These are phyloP conservation scores for Pogonocherus hispidulus DNA, from an alignment of 2,888 invertebrate genomes.

Conservation along the genomic window DNA sequence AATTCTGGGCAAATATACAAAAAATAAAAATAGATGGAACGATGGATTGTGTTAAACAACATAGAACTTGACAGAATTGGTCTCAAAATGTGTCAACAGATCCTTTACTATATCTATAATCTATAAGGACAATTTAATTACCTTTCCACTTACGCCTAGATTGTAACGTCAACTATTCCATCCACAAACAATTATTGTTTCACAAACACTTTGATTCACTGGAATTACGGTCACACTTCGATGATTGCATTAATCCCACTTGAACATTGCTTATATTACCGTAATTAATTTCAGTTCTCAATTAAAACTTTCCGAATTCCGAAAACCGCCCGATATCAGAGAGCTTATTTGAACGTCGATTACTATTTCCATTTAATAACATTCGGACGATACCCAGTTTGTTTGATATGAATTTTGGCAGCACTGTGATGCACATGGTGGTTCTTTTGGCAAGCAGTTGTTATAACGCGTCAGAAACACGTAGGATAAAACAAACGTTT, in stretches of 20 bases:
- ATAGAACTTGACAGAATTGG: no score
- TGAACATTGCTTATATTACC: neutral
- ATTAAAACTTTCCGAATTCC: constrained; percentile 15
- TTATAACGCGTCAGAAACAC: constrained; percentile 38
- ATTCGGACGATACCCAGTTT: constrained; percentile 26
- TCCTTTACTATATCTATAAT: no score
- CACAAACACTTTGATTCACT: constrained; percentile 16
- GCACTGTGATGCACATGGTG: constrained; percentile 38
- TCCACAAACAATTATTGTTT: constrained; percentile 11
- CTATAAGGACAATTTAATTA: no score
- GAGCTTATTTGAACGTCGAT: constrained; percentile 11
- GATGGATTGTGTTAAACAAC: no score
- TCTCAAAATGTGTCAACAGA: no score
- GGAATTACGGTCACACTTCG: neutral
- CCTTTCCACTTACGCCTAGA: neutral
- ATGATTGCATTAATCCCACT: constrained; percentile 11
- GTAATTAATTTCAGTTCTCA: constrained; percentile 1
- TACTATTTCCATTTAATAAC: constrained; percentile 26
- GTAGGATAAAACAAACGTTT: constrained; percentile 26
- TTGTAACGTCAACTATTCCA: neutral
- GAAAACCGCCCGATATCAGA: constrained; percentile 4
- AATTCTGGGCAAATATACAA: no score
- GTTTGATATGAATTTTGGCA: constrained; percentile 43
- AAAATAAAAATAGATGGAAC: no score
- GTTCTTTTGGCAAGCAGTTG: constrained; percentile 39